Conservation (phyloP, 2,113 vertebrate genomes). For the Cynocephalus volans region DNA sequence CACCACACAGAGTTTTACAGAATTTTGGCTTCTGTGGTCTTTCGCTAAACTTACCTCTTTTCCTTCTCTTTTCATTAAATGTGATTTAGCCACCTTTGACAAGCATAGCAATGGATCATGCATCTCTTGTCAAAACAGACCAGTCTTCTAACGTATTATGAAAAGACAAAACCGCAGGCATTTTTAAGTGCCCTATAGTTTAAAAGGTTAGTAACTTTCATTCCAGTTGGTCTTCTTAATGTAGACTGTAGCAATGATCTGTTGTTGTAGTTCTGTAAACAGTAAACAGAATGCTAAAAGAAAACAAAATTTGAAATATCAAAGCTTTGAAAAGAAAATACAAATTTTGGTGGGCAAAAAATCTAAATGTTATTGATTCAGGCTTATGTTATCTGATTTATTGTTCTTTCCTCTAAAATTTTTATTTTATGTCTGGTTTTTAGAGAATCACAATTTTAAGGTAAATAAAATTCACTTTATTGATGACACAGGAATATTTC, state of each 20-base stretch:
- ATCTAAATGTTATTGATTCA: background rate
- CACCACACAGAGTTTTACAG: constrained; percentile 43
- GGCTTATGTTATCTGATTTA: background rate
- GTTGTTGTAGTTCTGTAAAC: background rate
- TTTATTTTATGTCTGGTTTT: constrained; percentile 31
- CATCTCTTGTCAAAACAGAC: constrained; percentile 14
- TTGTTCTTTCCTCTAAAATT: background rate
- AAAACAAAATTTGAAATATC: constrained; percentile 26
- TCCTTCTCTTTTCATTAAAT: constrained; percentile 16
- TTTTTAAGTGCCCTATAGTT: background rate
- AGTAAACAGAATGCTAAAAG: constrained; percentile 40
- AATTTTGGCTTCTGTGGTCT: background rate
- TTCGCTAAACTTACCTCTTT: background rate
- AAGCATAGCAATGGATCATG: constrained; percentile 32
- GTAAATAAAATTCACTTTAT: background rate
- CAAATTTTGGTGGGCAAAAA: background rate
- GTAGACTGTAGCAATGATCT: background rate
- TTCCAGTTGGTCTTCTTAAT: background rate
- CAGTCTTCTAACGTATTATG: constrained; percentile 55
- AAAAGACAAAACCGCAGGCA: constrained; percentile 1
- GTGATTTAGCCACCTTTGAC: background rate
- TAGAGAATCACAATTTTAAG: constrained; percentile 50
- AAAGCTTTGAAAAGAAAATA: constrained; percentile 29
- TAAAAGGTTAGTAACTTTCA: background rate
- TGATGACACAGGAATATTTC: constrained; percentile 52